Evolutionary conservation across 2,888 invertebrate species (phyloP).

Genomic region (Tridacna gigas): DNA sequence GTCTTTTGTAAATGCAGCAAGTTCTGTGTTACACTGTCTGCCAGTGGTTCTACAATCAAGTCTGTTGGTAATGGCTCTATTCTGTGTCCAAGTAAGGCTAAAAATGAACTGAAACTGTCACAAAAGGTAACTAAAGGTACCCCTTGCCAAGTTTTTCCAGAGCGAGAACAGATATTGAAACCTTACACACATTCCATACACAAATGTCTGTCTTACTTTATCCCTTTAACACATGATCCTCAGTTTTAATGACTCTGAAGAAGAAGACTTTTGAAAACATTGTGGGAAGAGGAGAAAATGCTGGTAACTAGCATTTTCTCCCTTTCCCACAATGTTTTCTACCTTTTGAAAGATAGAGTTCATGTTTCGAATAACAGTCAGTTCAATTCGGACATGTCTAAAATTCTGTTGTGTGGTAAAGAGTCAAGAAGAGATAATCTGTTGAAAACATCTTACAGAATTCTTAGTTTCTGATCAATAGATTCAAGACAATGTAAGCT

Average conservation of each 20-base stretch:
- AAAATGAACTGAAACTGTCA: background rate
- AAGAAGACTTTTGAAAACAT: background rate
- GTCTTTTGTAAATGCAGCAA: background rate
- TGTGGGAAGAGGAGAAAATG: background rate
- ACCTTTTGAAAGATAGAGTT: background rate
- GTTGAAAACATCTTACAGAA: too few relatives aligned
- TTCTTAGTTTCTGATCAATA: too few relatives aligned
- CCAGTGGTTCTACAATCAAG: conserved; percentile 3
- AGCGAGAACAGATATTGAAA: background rate
- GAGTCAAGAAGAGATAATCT: too few relatives aligned
- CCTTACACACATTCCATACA: background rate
- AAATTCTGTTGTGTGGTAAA: too few relatives aligned
- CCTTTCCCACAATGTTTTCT: background rate
- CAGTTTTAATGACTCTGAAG: too few relatives aligned
- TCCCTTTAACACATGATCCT: too few relatives aligned
- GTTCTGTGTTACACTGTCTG: background rate
- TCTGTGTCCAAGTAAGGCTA: conserved; percentile 63
- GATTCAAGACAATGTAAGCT: too few relatives aligned
- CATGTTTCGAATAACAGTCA: too few relatives aligned
- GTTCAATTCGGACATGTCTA: too few relatives aligned
- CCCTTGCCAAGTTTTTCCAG: background rate
- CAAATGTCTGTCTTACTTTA: too few relatives aligned
- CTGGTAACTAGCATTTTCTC: background rate
- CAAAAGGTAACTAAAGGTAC: background rate
- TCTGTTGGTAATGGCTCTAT: conserved; percentile 56